These are phyloP conservation scores for Clarias fuscus DNA, from an alignment of 2,797 vertebrate genomes.

Conservation along the genomic window DNA sequence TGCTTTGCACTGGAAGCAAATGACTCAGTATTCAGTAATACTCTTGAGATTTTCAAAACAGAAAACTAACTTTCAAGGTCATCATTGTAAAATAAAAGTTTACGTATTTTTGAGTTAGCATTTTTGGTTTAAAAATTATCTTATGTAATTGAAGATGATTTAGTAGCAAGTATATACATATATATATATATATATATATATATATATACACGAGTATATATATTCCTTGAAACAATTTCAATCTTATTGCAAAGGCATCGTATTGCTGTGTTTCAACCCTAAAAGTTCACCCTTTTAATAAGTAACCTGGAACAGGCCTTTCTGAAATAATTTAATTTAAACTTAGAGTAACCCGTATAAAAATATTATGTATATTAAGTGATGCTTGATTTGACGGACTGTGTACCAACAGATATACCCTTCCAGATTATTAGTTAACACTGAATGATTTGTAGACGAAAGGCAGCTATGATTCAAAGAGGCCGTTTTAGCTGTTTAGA, in stretches of 20 bases:
- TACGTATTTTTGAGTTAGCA: neutral
- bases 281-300: neutral
- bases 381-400: neutral
- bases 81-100: neutral
- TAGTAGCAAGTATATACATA: neutral
- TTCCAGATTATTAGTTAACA: neutral
- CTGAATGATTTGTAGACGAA: neutral
- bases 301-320: too few relatives aligned
- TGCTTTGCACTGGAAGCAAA: constrained; percentile 40
- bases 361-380: neutral
- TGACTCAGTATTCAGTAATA: constrained; percentile 7
- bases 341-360: neutral
- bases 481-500: constrained; percentile 13
- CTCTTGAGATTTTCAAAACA: neutral
- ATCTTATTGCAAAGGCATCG: neutral
- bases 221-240: neutral
- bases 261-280: neutral
- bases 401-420: neutral
- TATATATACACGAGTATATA: neutral
- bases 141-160: neutral
- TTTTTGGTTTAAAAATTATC: neutral
- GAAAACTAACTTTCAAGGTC: neutral
- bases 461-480: constrained; percentile 24
- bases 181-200: too few relatives aligned
- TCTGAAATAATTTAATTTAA: neutral